phyloP scores from a whole-genome alignment of 2,888 invertebrate species.

The Drosophila pegasa region DNA sequence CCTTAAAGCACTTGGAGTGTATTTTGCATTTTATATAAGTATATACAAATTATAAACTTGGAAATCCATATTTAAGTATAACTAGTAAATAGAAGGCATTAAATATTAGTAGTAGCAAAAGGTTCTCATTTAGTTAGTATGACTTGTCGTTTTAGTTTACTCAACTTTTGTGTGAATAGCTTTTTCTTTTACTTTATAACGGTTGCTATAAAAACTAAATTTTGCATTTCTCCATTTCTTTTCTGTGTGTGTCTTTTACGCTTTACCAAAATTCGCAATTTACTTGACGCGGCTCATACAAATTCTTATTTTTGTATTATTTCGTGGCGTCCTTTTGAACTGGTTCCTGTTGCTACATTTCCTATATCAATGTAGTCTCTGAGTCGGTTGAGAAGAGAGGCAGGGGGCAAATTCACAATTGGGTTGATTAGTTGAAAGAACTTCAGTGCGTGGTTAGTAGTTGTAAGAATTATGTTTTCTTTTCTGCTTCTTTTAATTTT shows the following conservation, averaged over 20 bases:
- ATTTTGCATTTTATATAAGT: slow-evolving; percentile 73
- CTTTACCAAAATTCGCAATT: slow-evolving; percentile 35
- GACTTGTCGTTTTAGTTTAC: slow-evolving; percentile 68
- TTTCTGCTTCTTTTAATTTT: slow-evolving; percentile 30
- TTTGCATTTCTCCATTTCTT: slow-evolving; percentile 25
- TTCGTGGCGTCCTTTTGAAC: slow-evolving; percentile 18
- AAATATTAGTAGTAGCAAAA: slow-evolving; percentile 80
- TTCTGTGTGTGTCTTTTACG: slow-evolving; percentile 51
- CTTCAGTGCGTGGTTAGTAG: slow-evolving; percentile 73
- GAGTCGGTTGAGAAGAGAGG: slow-evolving; percentile 4
- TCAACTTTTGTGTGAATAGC: slow-evolving; percentile 65
- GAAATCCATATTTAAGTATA: slow-evolving; percentile 65
- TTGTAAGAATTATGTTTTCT: slow-evolving; percentile 40
- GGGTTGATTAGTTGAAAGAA: slow-evolving; percentile 61
- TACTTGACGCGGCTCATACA: slow-evolving; percentile 8
- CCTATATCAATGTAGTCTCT: slow-evolving; percentile 37
- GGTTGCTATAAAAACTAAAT: slow-evolving; percentile 35
- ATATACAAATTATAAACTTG: slow-evolving; percentile 79
- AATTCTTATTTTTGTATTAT: slow-evolving; percentile 24
- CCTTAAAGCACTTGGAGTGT: slow-evolving; percentile 81
- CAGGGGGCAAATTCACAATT: slow-evolving; percentile 41
- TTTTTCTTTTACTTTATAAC: slow-evolving; percentile 39
- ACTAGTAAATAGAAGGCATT: slow-evolving; percentile 76
- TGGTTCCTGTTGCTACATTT: slow-evolving; percentile 48
- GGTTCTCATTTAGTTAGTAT: slow-evolving; percentile 68